Base-by-base conservation (phyloP, 2,888 invertebrate species). In the Phortica magna region DNA sequence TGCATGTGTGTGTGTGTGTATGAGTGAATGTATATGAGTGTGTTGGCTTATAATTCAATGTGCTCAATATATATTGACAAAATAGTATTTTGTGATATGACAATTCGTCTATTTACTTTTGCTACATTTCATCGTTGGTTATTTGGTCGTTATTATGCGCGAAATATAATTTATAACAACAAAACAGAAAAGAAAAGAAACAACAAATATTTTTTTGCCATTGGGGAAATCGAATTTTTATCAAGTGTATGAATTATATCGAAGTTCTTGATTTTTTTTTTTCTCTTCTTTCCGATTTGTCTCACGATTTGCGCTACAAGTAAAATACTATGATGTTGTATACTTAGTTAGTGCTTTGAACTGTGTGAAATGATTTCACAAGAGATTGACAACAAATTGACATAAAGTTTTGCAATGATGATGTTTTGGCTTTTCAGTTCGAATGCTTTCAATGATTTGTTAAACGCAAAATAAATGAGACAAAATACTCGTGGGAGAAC, bases 211-310 rank as follows among this genome's bases (percentile, higher is more conserved):
- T 17, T 17, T 19, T 61, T 10, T 19, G 59, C 59, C 59, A 61
- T 61, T 61, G 59, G 59, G 59, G 59, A 61, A 61, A 61, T 61
- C 22, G 59, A 61, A 61, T 17, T 61, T 61, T 61, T 61, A 61
- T 61, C 59, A 61, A 61, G 22, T 61, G 59, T 61, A 61, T 61
- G 19, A 17, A 61, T 61, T 61, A 61, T 61, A 48, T 48, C 5
- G 48, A 48, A 48, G 48, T 48, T 48, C 48, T 48, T 14, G 48
- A 12, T 48, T 48, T 48, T 48, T 9, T 9, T 48, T 48, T 48
- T 48, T 9, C 5, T 48, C 10, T 6, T 14, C 48, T 9, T 48
- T 48, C 48, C 10, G 9, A 48, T 14, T 48, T 14, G 48, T 14
- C 9, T 48, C 9, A 48, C 48, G 10, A 48, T n/a, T n/a, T n/a